Evolutionary conservation across 2,888 invertebrate genomes (phyloP).

Genomic region (Eugnorisma glareosa): DNA sequence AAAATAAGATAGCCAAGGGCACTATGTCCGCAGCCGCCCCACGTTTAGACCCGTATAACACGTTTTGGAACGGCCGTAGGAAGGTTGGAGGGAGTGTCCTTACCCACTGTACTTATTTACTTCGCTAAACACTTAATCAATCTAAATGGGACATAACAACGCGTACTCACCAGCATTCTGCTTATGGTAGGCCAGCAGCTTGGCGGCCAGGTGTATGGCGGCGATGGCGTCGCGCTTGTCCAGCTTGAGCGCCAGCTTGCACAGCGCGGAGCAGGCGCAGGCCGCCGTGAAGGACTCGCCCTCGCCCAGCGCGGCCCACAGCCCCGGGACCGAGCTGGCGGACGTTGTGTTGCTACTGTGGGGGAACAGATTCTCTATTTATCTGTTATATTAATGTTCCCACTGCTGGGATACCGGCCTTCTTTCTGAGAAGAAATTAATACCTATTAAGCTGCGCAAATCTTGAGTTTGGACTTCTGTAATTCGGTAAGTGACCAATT

Average conservation of each 20-base stretch:
- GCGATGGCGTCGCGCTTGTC: constrained; percentile 88
- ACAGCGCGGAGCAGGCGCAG: constrained; percentile 96
- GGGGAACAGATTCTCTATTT: fast-evolving
- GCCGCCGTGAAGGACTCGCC: constrained; percentile 99
- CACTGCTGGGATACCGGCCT: too few relatives aligned
- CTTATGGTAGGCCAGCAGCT: constrained; percentile 91
- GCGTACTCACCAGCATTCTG: constrained; percentile 66
- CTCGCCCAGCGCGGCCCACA: constrained; percentile 96
- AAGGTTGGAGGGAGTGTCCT: too few relatives aligned
- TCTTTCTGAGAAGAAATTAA: too few relatives aligned
- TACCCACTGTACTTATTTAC: too few relatives aligned
- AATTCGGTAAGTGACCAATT: not conserved
- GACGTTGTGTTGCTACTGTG: constrained; percentile 18
- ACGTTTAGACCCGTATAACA: too few relatives aligned
- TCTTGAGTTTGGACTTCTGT: not conserved
- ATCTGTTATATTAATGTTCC: not conserved
- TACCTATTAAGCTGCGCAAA: too few relatives aligned
- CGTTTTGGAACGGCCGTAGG: not conserved
- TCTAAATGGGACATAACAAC: not conserved
- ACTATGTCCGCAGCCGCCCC: too few relatives aligned
- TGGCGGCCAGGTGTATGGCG: constrained; percentile 96
- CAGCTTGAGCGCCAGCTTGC: constrained; percentile 95
- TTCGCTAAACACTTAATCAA: not conserved
- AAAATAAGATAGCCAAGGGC: too few relatives aligned
- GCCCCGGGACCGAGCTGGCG: constrained; percentile 80